phyloP scores from a whole-genome alignment of 1,140 invertebrate species.

The Vanessa atalanta region DNA sequence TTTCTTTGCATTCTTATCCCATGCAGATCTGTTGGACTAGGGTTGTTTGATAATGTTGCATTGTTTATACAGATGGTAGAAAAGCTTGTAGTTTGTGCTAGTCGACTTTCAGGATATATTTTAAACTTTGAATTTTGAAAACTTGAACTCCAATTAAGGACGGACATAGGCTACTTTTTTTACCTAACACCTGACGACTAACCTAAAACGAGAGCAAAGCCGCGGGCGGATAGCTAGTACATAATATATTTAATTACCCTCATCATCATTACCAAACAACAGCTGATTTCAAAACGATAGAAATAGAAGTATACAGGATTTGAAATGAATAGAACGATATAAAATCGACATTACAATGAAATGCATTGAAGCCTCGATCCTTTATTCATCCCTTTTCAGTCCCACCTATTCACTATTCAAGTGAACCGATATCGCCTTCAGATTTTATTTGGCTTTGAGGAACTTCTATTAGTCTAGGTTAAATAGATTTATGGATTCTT shows the following conservation, averaged over 20 bases:
- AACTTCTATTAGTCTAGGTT: conserved; percentile 18
- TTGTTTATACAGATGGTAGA: too few species aligned
- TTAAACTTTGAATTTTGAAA: too few species aligned
- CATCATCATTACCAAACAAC: neutral
- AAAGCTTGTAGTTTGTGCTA: too few species aligned
- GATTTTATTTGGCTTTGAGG: conserved; percentile 24
- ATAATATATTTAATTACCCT: neutral
- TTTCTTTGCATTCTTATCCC: too few species aligned
- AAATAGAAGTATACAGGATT: conserved; percentile 10
- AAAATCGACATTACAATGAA: conserved; percentile 19
- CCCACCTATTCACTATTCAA: conserved; percentile 24
- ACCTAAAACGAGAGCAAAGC: too few species aligned
- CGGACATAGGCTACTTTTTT: too few species aligned
- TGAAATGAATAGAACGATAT: conserved; percentile 16
- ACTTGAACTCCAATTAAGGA: too few species aligned
- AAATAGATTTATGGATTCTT: conserved; percentile 13
- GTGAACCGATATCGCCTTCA: conserved; percentile 15
- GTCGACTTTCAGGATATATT: too few species aligned
- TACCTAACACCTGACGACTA: too few species aligned
- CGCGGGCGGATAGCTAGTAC: too few species aligned
- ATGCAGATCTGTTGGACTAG: too few species aligned
- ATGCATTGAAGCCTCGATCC: conserved; percentile 16
- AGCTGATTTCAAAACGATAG: neutral
- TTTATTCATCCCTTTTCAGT: conserved; percentile 24
- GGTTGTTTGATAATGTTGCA: too few species aligned